phyloP scores from a whole-genome alignment of 37 sponge, comb jelly and placozoan species.

The Halichondria panicea region DNA sequence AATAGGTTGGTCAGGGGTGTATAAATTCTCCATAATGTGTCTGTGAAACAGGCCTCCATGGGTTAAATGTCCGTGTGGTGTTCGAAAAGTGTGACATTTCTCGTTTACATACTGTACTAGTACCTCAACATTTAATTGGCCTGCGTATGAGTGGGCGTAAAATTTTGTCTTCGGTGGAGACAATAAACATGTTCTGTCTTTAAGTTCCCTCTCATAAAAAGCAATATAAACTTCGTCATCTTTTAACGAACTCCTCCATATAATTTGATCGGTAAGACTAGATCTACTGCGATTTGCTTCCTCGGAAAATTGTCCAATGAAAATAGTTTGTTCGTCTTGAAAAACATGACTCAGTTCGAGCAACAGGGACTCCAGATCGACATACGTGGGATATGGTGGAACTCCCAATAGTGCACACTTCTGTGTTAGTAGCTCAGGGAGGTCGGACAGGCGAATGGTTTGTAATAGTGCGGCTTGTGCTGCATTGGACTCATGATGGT shows the following conservation, averaged over 20 bases:
- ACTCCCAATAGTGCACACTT: conserved; percentile 37
- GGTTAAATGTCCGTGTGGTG: conserved; percentile 24
- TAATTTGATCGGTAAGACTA: background rate
- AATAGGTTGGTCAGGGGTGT: background rate
- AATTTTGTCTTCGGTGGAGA: conserved; percentile 11
- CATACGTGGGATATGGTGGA: conserved; percentile 24
- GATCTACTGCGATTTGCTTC: background rate
- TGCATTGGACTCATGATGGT: no score
- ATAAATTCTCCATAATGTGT: conserved; percentile 50
- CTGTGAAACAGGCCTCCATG: conserved; percentile 34
- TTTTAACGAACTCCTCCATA: background rate
- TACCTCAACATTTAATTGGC: conserved; percentile 1
- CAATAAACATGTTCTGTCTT: conserved; percentile 52
- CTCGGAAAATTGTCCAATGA: conserved; percentile 21
- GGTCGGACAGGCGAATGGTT: no score
- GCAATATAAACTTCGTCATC: no score
- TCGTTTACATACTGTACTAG: conserved; percentile 66
- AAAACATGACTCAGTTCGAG: background rate
- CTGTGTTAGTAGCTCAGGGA: no score
- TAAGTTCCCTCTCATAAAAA: conserved; percentile 27
- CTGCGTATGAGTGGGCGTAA: conserved; percentile 38
- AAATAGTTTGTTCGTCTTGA: conserved; percentile 19
- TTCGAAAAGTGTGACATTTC: conserved; percentile 58
- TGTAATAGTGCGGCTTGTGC: no score
- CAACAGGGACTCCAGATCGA: background rate